Conservation (phyloP, 2,888 invertebrate species). For the Drosophila rellima region DNA sequence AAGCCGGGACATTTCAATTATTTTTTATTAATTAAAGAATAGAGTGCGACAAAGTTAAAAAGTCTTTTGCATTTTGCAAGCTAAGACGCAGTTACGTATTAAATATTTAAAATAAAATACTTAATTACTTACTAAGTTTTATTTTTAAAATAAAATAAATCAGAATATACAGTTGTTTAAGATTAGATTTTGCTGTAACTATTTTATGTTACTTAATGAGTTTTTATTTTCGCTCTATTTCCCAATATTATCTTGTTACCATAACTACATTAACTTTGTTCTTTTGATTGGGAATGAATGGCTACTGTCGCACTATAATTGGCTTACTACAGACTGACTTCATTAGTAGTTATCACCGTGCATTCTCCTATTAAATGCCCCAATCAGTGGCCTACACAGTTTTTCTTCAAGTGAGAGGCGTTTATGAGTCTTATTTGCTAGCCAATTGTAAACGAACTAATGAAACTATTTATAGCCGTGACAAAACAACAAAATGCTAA, state of each 20-base stretch:
- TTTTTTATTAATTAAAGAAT: neutral
- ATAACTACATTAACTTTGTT: constrained; percentile 15
- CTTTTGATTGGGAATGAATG: constrained; percentile 11
- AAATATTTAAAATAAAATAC: neutral
- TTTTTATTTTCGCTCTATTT: neutral
- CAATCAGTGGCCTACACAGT: constrained; percentile 53
- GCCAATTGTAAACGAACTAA: constrained; percentile 54
- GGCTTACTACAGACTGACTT: constrained; percentile 17
- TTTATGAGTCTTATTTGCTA: constrained; percentile 28
- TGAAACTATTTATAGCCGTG: constrained; percentile 69
- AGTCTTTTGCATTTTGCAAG: neutral
- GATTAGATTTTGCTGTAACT: neutral
- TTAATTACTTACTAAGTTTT: too few relatives aligned
- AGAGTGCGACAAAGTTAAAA: too few relatives aligned
- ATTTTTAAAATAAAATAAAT: too few relatives aligned
- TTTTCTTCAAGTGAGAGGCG: constrained; percentile 9
- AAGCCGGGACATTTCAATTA: constrained; percentile 1
- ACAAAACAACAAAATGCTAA: constrained; percentile 43
- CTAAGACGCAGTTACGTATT: neutral
- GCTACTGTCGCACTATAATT: constrained; percentile 45
- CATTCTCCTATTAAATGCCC: constrained; percentile 8
- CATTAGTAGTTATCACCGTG: constrained; percentile 37
- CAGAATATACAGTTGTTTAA: too few relatives aligned
- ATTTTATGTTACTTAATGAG: neutral
- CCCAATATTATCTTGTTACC: constrained; percentile 1